Evolutionary conservation across 2,113 vertebrate species (phyloP).

Genomic region (Bubalus kerabau): DNA sequence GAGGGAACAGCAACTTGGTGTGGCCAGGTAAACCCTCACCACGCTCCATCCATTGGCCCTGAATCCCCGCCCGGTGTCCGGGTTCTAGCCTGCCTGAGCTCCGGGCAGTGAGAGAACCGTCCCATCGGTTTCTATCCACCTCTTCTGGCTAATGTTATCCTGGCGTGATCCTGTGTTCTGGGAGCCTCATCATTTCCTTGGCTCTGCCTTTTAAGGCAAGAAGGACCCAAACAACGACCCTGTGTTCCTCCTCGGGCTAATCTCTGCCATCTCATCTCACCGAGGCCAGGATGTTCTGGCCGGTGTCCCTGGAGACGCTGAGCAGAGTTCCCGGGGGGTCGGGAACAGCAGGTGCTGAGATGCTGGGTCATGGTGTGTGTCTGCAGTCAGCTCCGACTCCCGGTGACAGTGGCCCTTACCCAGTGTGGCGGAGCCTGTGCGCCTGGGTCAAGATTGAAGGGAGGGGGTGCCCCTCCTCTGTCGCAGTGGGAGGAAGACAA

Average conservation of each 20-base stretch:
- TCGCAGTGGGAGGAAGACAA: neutral
- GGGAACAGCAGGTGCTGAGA: slow-evolving; percentile 17
- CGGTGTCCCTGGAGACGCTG: rapidly evolving
- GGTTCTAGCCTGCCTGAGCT: too few species aligned
- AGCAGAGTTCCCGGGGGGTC: neutral
- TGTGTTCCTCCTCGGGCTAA: neutral
- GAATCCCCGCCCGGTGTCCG: rapidly evolving
- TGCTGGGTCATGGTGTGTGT: neutral
- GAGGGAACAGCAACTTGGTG: neutral
- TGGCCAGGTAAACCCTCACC: neutral
- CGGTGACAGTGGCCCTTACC: neutral
- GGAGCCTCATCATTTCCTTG: neutral
- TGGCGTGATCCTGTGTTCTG: neutral
- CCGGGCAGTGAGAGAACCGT: rapidly evolving
- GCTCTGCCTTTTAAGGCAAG: slow-evolving; percentile 18
- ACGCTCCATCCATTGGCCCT: rapidly evolving
- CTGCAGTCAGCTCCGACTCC: neutral
- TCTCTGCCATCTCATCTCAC: slow-evolving; percentile 4
- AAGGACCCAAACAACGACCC: neutral
- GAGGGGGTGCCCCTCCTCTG: neutral
- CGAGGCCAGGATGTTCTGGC: neutral
- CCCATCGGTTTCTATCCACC: neutral
- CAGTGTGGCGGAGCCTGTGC: neutral
- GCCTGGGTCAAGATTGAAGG: neutral
- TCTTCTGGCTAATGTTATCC: too few species aligned